phyloP scores from a whole-genome alignment of 2,888 invertebrate species.

The Ametastegia equiseti region DNA sequence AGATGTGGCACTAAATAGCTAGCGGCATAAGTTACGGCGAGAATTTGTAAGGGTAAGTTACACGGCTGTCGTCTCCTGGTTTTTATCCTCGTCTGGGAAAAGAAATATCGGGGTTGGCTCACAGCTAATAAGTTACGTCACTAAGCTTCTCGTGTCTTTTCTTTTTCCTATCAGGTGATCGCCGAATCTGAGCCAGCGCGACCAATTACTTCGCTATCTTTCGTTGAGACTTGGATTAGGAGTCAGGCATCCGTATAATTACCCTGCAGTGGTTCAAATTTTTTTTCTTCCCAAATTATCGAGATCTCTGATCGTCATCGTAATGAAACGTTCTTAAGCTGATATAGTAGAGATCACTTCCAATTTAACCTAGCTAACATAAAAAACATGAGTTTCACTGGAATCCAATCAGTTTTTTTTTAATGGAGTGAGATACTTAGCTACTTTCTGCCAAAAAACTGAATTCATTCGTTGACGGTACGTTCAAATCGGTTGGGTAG shows the following conservation, averaged over 20 bases:
- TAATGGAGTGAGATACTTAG: too few relatives aligned
- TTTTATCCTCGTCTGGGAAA: not conserved
- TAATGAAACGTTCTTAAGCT: too few relatives aligned
- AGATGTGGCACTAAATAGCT: not conserved
- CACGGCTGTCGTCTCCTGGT: not conserved
- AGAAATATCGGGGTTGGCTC: not conserved
- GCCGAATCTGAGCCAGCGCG: not conserved
- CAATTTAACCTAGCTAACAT: too few relatives aligned
- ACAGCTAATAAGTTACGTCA: constrained; percentile 21
- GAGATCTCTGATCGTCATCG: not conserved
- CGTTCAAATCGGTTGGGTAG: too few relatives aligned
- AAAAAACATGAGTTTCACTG: too few relatives aligned
- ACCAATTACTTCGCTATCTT: constrained; percentile 13
- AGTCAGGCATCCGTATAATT: not conserved
- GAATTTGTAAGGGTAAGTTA: not conserved
- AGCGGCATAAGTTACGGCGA: not conserved
- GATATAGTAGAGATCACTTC: too few relatives aligned
- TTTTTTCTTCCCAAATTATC: not conserved
- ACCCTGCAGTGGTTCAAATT: not conserved
- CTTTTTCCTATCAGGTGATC: not conserved
- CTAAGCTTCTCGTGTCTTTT: constrained; percentile 6
- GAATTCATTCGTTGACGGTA: too few relatives aligned
- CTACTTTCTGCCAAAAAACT: too few relatives aligned
- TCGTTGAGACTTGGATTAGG: not conserved
- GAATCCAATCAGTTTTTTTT: too few relatives aligned